Conservation (phyloP, 2,888 invertebrate genomes). For the Rhingia rostrata region DNA sequence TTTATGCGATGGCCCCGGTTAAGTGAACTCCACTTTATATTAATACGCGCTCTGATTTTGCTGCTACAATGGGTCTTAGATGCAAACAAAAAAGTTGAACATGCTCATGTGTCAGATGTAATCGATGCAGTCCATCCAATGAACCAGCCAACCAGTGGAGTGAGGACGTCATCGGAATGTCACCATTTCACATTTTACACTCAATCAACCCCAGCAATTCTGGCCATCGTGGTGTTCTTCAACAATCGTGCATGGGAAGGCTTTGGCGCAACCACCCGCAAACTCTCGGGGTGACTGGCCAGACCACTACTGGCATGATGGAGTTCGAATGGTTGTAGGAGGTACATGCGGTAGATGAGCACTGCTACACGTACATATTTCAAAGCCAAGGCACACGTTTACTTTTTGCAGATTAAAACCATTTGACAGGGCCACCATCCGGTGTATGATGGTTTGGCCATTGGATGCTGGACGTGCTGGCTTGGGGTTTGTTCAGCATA, state of each 20-base stretch:
- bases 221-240: background rate
- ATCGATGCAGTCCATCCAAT: constrained; percentile 45
- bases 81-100: constrained; percentile 26
- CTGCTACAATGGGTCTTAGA: constrained; percentile 31
- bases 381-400: constrained; percentile 61
- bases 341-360: constrained; percentile 9
- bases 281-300: constrained; percentile 39
- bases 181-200: constrained; percentile 63
- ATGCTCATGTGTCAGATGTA: constrained; percentile 47
- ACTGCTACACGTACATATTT: constrained; percentile 44
- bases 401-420: constrained; percentile 57
- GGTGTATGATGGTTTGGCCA: constrained; percentile 1
- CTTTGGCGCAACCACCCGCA: constrained; percentile 48
- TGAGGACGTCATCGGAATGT: constrained; percentile 58
- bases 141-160: constrained; percentile 29
- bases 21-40: constrained; percentile 56
- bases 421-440: constrained; percentile 58
- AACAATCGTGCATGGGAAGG: constrained; percentile 2
- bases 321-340: constrained; percentile 32
- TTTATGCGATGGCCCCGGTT: constrained; percentile 35
- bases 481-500: constrained; percentile 8
- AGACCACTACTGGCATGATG: constrained; percentile 20
- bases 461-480: background rate
- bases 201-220: constrained; percentile 58
- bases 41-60: constrained; percentile 48